Evolutionary conservation across 2,797 vertebrate genomes (phyloP), one percentile per base, ranked within the genome.

Genomic region (Pitangus sulphuratus): DNA sequence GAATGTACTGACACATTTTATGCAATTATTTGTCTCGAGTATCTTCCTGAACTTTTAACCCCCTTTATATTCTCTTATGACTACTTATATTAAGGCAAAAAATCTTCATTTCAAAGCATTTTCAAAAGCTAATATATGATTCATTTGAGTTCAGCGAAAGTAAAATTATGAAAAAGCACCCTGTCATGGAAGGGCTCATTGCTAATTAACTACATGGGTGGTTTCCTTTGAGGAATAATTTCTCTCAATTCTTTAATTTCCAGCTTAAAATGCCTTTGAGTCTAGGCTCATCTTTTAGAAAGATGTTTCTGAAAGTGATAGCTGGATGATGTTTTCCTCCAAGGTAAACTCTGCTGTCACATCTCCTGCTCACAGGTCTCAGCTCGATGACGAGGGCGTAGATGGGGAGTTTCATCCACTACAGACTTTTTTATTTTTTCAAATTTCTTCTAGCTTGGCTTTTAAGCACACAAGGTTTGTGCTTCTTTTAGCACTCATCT

Each of bases 11-110:
- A 64, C 90, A 82, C 15, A 70, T 79, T 94, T 91, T 76, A 79
- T 79, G 88, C 88, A 92, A 94, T 95, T 96, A 95, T 96, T 94
- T 97, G 89, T 94, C 89, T 89, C 18, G 21, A 93, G 89, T 93
- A 76, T 56, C 70, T 82, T 84, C 47, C 84, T 95, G 95, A 96
- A 95, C 94, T 95, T 86, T 92, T 95, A 91, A 95, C 85, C 88
- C 33, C 44, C 33, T 80, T 89, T 91, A 70, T 28, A 51, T 87
- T 93, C 62, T 87, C 70, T 56, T 82, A 76, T 30, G 58, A 56
- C 57, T 76, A 57, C 74, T 91, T 91, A 42, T 4, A 93, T 87
- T 57, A 93, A 92, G 54, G 69, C 39, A 1, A 69, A 80, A 90
- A 84, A 76, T 87, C 33, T 82, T 90, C 33, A 76, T 79, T 94